Conservation (phyloP, 2,797 vertebrate genomes). For the Sandelia bainsii region DNA sequence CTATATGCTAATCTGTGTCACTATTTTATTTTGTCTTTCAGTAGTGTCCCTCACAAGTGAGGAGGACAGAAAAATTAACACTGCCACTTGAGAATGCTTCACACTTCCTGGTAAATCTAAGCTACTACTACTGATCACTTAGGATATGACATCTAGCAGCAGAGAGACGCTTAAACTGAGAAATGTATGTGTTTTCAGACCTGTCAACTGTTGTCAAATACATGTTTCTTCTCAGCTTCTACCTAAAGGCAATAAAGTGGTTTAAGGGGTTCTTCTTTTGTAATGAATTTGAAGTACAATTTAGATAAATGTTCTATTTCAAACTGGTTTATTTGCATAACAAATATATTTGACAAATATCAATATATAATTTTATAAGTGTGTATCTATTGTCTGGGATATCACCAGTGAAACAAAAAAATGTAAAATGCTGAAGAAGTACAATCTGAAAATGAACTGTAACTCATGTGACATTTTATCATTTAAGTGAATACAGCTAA, state of each 20-base stretch:
- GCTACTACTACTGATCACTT: background rate
- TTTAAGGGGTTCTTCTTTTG: too few relatives aligned
- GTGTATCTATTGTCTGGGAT: too few relatives aligned
- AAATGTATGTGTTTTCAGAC: background rate
- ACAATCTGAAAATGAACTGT: background rate
- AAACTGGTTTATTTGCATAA: too few relatives aligned
- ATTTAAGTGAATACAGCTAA: background rate
- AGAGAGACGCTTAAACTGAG: background rate
- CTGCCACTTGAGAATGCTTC: background rate
- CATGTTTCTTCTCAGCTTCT: constrained; percentile 3
- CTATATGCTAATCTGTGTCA: background rate
- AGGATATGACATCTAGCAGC: background rate
- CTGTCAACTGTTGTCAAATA: background rate
- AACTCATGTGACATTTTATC: background rate
- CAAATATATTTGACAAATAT: too few relatives aligned
- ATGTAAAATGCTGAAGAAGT: constrained; percentile 3
- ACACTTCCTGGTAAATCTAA: constrained; percentile 6
- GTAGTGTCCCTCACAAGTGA: background rate
- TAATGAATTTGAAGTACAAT: too few relatives aligned
- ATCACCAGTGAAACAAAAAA: background rate
- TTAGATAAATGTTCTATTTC: too few relatives aligned
- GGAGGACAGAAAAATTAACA: background rate
- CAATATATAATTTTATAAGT: too few relatives aligned
- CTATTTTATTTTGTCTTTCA: background rate
- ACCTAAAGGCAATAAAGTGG: background rate